Evolutionary conservation across 2,797 vertebrate species (phyloP).

Genomic region (Enteromius paludinosus): DNA sequence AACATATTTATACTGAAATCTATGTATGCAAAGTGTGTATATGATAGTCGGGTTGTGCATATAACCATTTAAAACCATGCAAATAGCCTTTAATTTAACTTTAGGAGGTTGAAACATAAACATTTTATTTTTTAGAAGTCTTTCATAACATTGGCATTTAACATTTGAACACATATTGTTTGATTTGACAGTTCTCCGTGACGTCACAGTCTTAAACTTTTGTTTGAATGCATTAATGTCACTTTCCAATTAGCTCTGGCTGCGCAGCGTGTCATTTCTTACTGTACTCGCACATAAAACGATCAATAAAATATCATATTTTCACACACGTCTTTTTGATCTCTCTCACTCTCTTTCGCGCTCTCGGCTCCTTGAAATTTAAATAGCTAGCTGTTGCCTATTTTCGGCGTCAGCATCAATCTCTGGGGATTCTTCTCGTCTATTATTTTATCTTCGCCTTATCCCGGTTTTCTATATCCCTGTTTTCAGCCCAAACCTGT

Average conservation of each 20-base stretch:
- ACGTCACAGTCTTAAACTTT: constrained; percentile 25
- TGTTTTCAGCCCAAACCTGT: neutral
- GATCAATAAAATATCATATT: constrained; percentile 41
- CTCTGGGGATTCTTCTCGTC: neutral
- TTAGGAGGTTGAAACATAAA: neutral
- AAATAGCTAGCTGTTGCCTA: neutral
- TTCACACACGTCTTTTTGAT: constrained; percentile 18
- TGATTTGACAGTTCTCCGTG: neutral
- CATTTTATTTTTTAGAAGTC: neutral
- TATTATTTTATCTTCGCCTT: neutral
- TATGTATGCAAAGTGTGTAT: constrained; percentile 31
- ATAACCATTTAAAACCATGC: constrained; percentile 19
- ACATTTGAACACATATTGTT: neutral
- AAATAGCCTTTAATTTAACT: neutral
- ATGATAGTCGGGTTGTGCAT: constrained; percentile 11
- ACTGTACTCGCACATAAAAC: neutral
- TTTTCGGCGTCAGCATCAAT: neutral
- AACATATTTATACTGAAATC: constrained; percentile 55
- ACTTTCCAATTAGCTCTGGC: neutral
- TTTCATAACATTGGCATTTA: neutral
- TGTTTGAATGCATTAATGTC: neutral
- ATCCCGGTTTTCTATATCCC: neutral
- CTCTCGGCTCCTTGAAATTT: neutral
- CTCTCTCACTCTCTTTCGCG: neutral
- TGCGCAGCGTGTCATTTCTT: neutral